A percentile compares a stretch with the other conserved stretches of the same genome.
These are phyloP conservation scores for Astreopora myriophthalma DNA, from an alignment of 64 coral and sea anemone species.

Conservation along the genomic window DNA sequence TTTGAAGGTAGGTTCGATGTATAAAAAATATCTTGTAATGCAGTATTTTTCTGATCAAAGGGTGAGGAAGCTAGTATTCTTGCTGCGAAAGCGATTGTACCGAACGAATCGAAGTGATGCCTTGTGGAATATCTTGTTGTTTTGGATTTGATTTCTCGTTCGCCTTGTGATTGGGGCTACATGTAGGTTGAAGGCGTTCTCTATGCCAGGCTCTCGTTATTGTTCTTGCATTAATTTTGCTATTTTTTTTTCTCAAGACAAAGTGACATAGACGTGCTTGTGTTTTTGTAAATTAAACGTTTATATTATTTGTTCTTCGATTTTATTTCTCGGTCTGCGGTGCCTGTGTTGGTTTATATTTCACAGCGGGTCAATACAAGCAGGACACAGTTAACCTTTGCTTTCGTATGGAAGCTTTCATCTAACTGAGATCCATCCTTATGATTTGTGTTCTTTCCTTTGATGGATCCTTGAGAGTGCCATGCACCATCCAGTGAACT, in stretches of 20 bases:
- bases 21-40: neutral
- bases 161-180: neutral
- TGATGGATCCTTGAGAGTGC: no score
- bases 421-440: no score
- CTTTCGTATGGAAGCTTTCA: no score
- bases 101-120: neutral
- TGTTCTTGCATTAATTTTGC: neutral
- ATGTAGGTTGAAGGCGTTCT: neutral
- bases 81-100: neutral
- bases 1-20: neutral
- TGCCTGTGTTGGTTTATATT: no score
- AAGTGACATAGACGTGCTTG: neutral
- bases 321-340: no score
- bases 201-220: no score
- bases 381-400: no score
- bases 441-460: no score
- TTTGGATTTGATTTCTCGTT: neutral
- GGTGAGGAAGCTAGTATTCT: neutral
- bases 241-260: neutral
- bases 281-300: neutral
- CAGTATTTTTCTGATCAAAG: neutral
- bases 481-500: no score
- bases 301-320: no score
- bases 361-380: no score
- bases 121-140: neutral